A percentile compares a stretch with the other conserved stretches of the same genome.
Evolutionary conservation across 2,797 vertebrate genomes (phyloP).

Genomic region (Furcifer pardalis): DNA sequence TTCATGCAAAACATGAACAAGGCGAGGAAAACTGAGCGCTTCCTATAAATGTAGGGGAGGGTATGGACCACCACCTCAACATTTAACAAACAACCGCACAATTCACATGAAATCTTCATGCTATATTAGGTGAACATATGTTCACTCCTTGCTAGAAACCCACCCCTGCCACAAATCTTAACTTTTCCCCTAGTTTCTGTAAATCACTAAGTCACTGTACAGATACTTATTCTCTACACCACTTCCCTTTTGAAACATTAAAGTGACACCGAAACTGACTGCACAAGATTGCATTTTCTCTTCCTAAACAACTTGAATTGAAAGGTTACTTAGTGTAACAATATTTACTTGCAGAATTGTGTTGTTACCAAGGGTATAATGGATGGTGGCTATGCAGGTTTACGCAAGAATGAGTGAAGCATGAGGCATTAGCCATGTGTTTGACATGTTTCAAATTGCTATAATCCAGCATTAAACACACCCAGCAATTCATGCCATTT

Average conservation of each 20-base stretch:
- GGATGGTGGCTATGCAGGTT: slow-evolving; percentile 88
- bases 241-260: slow-evolving; percentile 87
- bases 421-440: slow-evolving; percentile 88
- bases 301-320: slow-evolving; percentile 88
- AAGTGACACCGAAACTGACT: slow-evolving; percentile 87
- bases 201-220: slow-evolving; percentile 67
- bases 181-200: slow-evolving; percentile 33
- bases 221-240: slow-evolving; percentile 88
- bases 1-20: slow-evolving; percentile 58
- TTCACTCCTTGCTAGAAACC: slow-evolving; percentile 41
- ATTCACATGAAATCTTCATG: neutral
- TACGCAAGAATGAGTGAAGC: slow-evolving; percentile 89
- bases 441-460: slow-evolving; percentile 93
- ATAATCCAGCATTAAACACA: slow-evolving; percentile 91
- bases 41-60: slow-evolving; percentile 37
- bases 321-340: slow-evolving; percentile 89
- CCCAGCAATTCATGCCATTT: slow-evolving; percentile 89
- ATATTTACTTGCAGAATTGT: slow-evolving; percentile 89
- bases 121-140: slow-evolving; percentile 28
- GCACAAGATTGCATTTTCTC: slow-evolving; percentile 89
- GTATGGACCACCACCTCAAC: slow-evolving; percentile 30
- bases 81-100: slow-evolving; percentile 16
- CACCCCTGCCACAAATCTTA: slow-evolving; percentile 13
- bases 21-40: slow-evolving; percentile 42
- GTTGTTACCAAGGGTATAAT: slow-evolving; percentile 88